Evolutionary conservation across 2,888 invertebrate genomes (phyloP), one percentile per base, ranked within the genome.

Genomic region (Ophion ventricosus): DNA sequence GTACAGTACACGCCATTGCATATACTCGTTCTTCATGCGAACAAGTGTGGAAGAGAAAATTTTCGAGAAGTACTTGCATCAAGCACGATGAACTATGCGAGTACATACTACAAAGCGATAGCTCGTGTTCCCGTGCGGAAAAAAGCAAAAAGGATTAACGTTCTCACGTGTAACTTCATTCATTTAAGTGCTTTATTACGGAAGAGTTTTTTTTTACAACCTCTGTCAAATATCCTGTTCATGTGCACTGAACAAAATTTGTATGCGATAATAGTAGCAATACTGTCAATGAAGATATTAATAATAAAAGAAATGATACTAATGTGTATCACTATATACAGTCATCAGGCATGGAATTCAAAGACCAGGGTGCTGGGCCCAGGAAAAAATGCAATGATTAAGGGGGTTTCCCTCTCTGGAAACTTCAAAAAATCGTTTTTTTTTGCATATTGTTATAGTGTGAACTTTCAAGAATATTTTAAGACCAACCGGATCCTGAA

Each of bases 71-170:
- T 57, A 66, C 57, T 82, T 76, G 17, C 63, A 72, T 77, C 76
- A 82, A 82, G 70, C 72, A 72, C 76, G 77, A 82, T 77, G 77
- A 77, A 77, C 82, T 40, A 66, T 72, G 72, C 70, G 64, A 59
- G 82, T 76, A 66, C 20, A 17, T 63, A 43, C 76, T 64, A 57
- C 72, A 59, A 54, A 66, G 66, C 76, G 66, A 61, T 56, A 82
- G 72, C 76, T 57, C 82, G 72, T 59, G 70, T 77, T 64, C 56
- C 43, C 43, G 77, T 61, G 43, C 70, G 35, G 61, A 54, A 49
- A 49, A 49, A 61, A 72, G 77, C 82, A 76, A 72, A 76, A 77
- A 76, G 72, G 77, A 82, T 82, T 82, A 82, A 82, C 77, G 72
- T 82, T 26, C 72, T 49, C 64, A 29, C 66, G 59, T 77, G 66